Percentiles rank a stretch among this genome's conserved stretches.
Evolutionary conservation across 2,113 vertebrate species (phyloP).

Genomic region (Ctenodactylus gundi): DNA sequence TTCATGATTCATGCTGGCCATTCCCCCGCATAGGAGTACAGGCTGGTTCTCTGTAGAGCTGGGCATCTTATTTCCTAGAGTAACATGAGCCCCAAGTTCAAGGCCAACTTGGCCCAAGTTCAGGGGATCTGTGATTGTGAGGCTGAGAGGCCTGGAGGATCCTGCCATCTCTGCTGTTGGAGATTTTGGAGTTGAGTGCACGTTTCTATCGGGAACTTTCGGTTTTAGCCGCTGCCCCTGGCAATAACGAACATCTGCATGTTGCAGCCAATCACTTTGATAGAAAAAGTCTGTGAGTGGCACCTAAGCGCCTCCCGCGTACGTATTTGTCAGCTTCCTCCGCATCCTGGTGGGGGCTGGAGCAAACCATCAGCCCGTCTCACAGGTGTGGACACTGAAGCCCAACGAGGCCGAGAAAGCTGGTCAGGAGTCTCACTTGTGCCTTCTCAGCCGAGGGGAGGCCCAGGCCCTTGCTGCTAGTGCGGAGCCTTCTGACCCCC

Average conservation of each 20-base stretch:
- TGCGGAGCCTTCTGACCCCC: background rate
- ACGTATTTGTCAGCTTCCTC: background rate
- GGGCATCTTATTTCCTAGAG: background rate
- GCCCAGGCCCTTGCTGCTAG: fast-evolving
- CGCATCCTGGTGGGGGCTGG: slow-evolving; percentile 81
- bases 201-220: background rate
- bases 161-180: too few species aligned
- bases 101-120: background rate
- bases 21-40: background rate
- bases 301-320: background rate
- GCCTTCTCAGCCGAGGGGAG: background rate
- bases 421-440: slow-evolving; percentile 81
- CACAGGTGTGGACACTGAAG: slow-evolving; percentile 93
- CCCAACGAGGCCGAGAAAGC: slow-evolving; percentile 88
- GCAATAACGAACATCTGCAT: background rate
- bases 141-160: background rate
- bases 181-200: background rate
- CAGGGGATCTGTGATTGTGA: background rate
- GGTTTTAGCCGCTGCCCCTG: background rate
- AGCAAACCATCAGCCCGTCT: slow-evolving; percentile 88
- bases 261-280: background rate
- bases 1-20: background rate
- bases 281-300: background rate
- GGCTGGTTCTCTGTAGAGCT: background rate
- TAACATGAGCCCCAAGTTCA: background rate